Percentiles rank a stretch among this genome's conserved stretches.
Evolutionary conservation across 2,797 vertebrate genomes (phyloP).

Genomic region (Hozukius guyotensis): DNA sequence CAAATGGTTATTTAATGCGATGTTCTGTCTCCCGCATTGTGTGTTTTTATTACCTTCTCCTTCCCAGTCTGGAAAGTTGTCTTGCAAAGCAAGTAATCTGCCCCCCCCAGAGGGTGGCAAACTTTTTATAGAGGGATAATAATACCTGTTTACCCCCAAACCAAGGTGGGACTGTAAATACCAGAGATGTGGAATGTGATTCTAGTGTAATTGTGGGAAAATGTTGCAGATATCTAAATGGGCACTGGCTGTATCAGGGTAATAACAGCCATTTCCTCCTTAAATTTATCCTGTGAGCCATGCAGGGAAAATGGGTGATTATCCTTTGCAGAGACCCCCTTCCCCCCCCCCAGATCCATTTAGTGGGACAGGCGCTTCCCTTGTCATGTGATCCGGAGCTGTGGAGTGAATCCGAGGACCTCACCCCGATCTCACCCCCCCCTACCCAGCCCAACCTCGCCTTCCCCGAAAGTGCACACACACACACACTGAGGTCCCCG

Average conservation of each 20-base stretch:
- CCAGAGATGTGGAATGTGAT: slow-evolving; percentile 14
- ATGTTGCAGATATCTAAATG: slow-evolving; percentile 24
- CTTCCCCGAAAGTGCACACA: neutral
- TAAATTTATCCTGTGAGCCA: slow-evolving; percentile 35
- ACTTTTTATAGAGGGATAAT: slow-evolving; percentile 45
- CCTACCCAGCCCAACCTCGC: neutral
- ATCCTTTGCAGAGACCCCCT: slow-evolving; percentile 1
- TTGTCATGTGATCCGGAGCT: slow-evolving; percentile 49
- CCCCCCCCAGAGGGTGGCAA: neutral
- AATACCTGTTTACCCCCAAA: slow-evolving; percentile 33
- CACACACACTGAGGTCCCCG: slow-evolving; percentile 3
- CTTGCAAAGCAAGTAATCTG: neutral
- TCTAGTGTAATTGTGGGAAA: slow-evolving; percentile 30
- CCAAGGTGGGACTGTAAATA: slow-evolving; percentile 6
- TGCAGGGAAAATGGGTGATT: slow-evolving; percentile 37
- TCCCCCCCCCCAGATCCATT: slow-evolving; percentile 11
- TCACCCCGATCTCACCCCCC: neutral
- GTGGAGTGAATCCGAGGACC: slow-evolving; percentile 34
- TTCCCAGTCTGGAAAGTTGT: slow-evolving; percentile 29
- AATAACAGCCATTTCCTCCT: slow-evolving; percentile 63
- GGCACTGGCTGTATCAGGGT: slow-evolving; percentile 19
- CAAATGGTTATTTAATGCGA: slow-evolving; percentile 29
- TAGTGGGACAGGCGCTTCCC: slow-evolving; percentile 8
- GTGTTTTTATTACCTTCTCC: slow-evolving; percentile 40
- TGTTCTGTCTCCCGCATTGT: slow-evolving; percentile 41